phyloP scores from a whole-genome alignment of 2,888 invertebrate species.

The Acleris cristana region DNA sequence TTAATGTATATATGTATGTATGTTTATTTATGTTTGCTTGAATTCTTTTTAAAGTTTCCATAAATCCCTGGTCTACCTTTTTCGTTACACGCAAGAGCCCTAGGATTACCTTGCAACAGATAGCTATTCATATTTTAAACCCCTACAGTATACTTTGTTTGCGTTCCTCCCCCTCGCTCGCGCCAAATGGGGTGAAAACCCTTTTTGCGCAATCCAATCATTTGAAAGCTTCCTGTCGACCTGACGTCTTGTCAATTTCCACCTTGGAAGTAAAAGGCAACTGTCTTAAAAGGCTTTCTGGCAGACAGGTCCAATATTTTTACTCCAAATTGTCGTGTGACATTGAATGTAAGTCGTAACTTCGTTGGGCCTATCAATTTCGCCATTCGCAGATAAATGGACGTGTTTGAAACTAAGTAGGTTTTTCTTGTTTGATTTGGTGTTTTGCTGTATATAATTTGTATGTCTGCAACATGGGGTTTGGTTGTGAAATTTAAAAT shows the following conservation, averaged over 20 bases:
- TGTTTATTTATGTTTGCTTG: no score
- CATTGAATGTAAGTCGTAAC: neutral
- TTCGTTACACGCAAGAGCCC: constrained; percentile 1
- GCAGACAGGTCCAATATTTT: constrained; percentile 12
- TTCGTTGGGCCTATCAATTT: neutral
- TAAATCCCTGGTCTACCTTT: neutral
- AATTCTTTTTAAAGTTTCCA: no score
- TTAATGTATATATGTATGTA: no score
- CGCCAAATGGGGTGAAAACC: constrained; percentile 51
- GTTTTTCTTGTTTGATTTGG: no score
- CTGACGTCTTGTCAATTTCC: constrained; percentile 42
- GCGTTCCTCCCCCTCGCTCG: neutral
- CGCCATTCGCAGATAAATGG: no score
- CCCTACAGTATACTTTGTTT: neutral
- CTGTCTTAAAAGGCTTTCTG: constrained; percentile 14
- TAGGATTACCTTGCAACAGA: constrained; percentile 18
- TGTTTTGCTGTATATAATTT: no score
- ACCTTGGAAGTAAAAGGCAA: constrained; percentile 25
- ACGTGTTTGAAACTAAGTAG: no score
- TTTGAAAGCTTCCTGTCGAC: constrained; percentile 63
- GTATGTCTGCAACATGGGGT: no score
- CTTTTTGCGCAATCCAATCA: constrained; percentile 61
- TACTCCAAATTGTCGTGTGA: neutral
- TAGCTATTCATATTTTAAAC: constrained; percentile 17
- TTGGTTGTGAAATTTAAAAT: no score